Conservation (phyloP, 2,797 vertebrate species). For the Parauchenoglanis ngamensis region DNA sequence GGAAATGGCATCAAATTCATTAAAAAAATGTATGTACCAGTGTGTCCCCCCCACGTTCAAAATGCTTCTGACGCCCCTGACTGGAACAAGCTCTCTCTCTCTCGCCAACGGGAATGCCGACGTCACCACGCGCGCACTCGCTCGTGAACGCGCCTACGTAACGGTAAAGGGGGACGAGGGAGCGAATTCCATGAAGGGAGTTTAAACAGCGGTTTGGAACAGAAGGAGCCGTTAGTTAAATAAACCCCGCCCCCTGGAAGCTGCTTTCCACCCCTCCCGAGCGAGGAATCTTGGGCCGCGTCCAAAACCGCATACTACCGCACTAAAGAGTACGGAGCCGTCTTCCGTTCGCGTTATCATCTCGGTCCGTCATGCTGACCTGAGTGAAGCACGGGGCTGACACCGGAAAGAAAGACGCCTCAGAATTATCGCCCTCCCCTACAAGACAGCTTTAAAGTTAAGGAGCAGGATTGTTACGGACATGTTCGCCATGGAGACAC, state of each 20-base stretch:
- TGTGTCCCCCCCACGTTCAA: no score
- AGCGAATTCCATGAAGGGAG: no score
- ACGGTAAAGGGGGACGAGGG: background rate
- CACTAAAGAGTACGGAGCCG: background rate
- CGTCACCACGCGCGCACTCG: background rate
- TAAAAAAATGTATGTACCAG: no score
- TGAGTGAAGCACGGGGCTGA: background rate
- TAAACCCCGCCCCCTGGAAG: constrained; percentile 6
- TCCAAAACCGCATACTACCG: constrained; percentile 20
- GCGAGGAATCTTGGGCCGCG: constrained; percentile 20
- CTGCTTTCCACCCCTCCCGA: background rate
- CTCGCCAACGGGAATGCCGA: background rate
- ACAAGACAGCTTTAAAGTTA: constrained; percentile 20
- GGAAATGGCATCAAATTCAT: no score
- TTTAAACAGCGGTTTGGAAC: background rate
- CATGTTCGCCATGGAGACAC: background rate
- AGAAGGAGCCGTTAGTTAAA: background rate
- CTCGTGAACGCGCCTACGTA: constrained; percentile 1
- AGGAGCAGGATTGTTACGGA: constrained; percentile 8
- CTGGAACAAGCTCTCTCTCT: no score
- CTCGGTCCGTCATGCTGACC: background rate
- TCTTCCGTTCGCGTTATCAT: background rate
- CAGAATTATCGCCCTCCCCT: background rate
- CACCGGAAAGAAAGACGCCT: background rate
- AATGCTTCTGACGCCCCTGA: no score